These are phyloP conservation scores for Diarsia rubi DNA, from an alignment of 2,888 invertebrate genomes.

Conservation along the genomic window DNA sequence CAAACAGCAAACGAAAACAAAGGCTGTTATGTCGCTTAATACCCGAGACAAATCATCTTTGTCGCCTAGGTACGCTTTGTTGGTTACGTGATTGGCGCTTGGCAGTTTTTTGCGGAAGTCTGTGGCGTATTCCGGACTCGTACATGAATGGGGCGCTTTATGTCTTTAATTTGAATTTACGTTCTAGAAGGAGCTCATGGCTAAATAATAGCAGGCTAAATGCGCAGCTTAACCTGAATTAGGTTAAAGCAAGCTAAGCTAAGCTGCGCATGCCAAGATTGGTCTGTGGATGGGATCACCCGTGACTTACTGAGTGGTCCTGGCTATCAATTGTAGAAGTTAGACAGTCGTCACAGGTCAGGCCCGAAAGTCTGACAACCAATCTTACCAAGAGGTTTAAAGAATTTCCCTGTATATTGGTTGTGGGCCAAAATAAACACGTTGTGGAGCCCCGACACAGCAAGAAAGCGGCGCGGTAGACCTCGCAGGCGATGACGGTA, in stretches of 20 bases:
- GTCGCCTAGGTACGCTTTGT: constrained; percentile 41
- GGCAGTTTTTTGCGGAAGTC: constrained; percentile 55
- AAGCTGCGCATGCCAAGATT: not conserved
- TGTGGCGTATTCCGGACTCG: constrained; percentile 43
- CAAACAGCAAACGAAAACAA: constrained; percentile 48
- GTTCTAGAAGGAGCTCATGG: constrained; percentile 19
- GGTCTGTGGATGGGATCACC: not conserved
- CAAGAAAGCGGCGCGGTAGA: too few relatives aligned
- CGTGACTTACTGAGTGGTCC: not conserved
- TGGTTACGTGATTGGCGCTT: not conserved
- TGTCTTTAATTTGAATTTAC: constrained; percentile 51
- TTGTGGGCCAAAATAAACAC: too few relatives aligned
- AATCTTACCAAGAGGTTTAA: too few relatives aligned
- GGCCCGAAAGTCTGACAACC: too few relatives aligned
- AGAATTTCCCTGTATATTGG: too few relatives aligned
- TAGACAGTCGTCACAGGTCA: too few relatives aligned
- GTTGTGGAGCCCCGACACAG: too few relatives aligned
- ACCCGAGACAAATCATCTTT: constrained; percentile 53
- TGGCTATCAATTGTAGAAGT: too few relatives aligned
- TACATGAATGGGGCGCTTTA: constrained; percentile 65
- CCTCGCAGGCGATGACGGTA: too few relatives aligned
- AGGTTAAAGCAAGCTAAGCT: too few relatives aligned
- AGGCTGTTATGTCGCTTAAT: constrained; percentile 31
- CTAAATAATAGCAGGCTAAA: not conserved
- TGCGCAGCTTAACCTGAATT: too few relatives aligned